Evolutionary conservation across 2,888 invertebrate genomes (phyloP).

Genomic region (Ophion ellenae): DNA sequence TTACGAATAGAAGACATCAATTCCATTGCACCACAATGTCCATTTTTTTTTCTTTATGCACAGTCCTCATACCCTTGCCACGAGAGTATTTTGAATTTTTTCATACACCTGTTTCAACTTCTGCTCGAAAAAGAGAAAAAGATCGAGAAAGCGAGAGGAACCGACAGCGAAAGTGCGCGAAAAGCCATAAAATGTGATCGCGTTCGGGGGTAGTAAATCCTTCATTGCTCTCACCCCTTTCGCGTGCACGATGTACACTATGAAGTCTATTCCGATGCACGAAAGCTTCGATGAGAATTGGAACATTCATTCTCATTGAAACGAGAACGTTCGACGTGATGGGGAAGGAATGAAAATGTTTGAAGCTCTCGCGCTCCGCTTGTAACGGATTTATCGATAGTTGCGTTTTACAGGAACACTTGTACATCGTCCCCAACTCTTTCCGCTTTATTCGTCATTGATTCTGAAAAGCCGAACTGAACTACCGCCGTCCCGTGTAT

Average conservation of each 20-base stretch:
- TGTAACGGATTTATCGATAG: slow-evolving; percentile 52
- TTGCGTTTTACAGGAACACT: slow-evolving; percentile 22
- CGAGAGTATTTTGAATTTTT: not conserved
- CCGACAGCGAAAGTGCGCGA: slow-evolving; percentile 46
- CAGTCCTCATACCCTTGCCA: too few species aligned
- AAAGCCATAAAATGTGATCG: slow-evolving; percentile 72
- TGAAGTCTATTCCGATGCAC: slow-evolving; percentile 32
- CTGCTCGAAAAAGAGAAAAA: slow-evolving; percentile 36
- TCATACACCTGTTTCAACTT: not conserved
- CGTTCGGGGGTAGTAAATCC: slow-evolving; percentile 71
- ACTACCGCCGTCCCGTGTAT: not conserved
- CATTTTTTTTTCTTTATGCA: too few species aligned
- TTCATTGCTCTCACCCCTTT: slow-evolving; percentile 10
- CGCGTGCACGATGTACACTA: not conserved
- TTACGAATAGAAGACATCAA: too few species aligned
- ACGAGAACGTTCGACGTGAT: slow-evolving; percentile 39
- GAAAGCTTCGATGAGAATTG: slow-evolving; percentile 41
- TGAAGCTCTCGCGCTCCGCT: slow-evolving; percentile 24
- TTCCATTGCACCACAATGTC: too few species aligned
- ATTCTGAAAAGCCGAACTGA: slow-evolving; percentile 18
- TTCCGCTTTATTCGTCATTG: slow-evolving; percentile 20
- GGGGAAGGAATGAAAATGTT: slow-evolving; percentile 22
- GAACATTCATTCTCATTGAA: slow-evolving; percentile 50
- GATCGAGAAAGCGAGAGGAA: slow-evolving; percentile 13
- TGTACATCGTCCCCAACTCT: slow-evolving; percentile 7